A percentile compares a stretch with the other conserved stretches of the same genome.
phyloP scores from a whole-genome alignment of 2,888 invertebrate species.

The Drosophila imparisetae region DNA sequence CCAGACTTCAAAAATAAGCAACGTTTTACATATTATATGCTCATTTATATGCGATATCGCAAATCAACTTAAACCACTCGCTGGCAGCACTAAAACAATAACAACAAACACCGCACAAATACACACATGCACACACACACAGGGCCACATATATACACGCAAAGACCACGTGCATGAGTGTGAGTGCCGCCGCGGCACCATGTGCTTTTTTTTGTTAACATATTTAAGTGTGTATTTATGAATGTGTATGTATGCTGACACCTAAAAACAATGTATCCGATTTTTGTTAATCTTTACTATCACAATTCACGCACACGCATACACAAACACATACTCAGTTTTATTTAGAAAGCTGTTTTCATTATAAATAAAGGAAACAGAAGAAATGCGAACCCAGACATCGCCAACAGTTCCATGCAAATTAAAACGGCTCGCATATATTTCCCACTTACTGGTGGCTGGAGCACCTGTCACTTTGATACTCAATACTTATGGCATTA shows the following conservation, averaged over 20 bases:
- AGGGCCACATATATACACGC: conserved; percentile 4
- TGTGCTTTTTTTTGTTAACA: conserved; percentile 68
- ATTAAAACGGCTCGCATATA: conserved; percentile 34
- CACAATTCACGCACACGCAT: conserved; percentile 54
- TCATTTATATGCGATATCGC: background rate
- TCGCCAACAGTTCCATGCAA: conserved; percentile 29
- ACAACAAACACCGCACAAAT: conserved; percentile 49
- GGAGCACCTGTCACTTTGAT: conserved; percentile 26
- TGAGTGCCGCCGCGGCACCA: conserved; percentile 68
- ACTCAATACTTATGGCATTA: conserved; percentile 38
- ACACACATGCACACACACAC: conserved; percentile 3
- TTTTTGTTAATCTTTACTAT: conserved; percentile 52
- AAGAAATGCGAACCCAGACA: conserved; percentile 30
- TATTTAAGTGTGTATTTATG: conserved; percentile 15
- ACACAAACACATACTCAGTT: conserved; percentile 12
- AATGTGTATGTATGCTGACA: conserved; percentile 25
- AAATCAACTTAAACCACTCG: conserved; percentile 1
- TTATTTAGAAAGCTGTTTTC: conserved; percentile 69
- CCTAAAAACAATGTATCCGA: conserved; percentile 53
- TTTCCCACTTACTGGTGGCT: conserved; percentile 28
- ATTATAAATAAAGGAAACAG: conserved; percentile 30
- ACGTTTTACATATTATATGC: background rate
- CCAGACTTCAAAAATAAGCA: too few relatives aligned
- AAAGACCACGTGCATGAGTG: conserved; percentile 67
- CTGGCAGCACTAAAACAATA: conserved; percentile 50